Base-by-base conservation (phyloP, 1,140 invertebrate species). In the Aplysia californica region DNA sequence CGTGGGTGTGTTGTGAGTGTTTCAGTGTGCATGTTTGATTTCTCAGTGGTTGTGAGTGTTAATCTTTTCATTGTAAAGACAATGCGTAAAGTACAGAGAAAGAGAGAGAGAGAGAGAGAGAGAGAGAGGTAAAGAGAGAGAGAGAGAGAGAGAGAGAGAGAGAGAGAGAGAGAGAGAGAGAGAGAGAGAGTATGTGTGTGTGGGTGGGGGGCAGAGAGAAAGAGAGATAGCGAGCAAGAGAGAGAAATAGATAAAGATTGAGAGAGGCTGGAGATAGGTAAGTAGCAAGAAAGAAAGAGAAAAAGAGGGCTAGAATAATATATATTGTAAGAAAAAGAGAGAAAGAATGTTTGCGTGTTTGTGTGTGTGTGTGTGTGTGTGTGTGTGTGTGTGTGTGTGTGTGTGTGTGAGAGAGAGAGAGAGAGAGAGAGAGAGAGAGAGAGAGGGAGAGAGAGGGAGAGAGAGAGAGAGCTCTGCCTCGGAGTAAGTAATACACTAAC, bases 161-260 rank as follows among this genome's bases (percentile, higher is more conserved):
- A 38, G 20, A 41, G 35, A 44, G 15, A 69, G 35, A 69, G 15
- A 69, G 35, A 69, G 15, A 69, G 66, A 69, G 20, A 69, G 66
- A 69, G 31, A 69, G 66, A 69, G 31, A 69, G 66, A 69, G 31
- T n/a, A n/a, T n/a, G n/a, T n/a, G n/a, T n/a, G n/a, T n/a, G n/a
- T n/a, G n/a, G n/a, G n/a, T n/a, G n/a, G n/a, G n/a, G n/a, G n/a
- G n/a, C n/a, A 69, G 66, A 69, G 31, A 69, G 35, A 69, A n/a
- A 69, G 66, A 69, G 20, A 69, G 66, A 69, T 39, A 31, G 35
- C 5, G 65, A 38, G 65, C 29, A 23, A 67, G 65, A 31, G 15
- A 67, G 15, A 35, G 18, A 67, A 18, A 67, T 15, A 5, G 15
- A 29, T 5, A 33, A 5, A 31, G 26, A 18, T 10, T 35, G 15